Conservation (phyloP, 2,797 vertebrate species). For the Helostoma temminkii region DNA sequence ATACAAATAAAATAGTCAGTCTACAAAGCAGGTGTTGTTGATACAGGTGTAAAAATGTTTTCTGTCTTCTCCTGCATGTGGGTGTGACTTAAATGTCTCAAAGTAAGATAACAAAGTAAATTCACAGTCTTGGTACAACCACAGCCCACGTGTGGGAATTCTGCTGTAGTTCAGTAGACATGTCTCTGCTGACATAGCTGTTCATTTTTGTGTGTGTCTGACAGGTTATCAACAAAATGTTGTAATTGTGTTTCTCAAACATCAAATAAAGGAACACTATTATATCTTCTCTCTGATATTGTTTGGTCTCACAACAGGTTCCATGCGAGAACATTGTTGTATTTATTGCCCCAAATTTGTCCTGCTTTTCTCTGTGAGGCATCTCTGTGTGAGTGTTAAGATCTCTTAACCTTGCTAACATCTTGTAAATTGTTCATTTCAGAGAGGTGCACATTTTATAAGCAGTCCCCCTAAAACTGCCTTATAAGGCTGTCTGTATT, state of each 20-base stretch:
- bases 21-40: neutral
- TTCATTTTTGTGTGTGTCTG: conserved; percentile 18
- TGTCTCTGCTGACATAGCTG: neutral
- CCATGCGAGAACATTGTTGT: no score
- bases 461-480: no score
- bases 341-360: no score
- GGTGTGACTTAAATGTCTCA: conserved; percentile 21
- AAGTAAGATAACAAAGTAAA: conserved; percentile 2
- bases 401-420: no score
- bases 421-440: no score
- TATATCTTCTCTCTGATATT: conserved; percentile 4
- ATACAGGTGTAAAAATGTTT: neutral
- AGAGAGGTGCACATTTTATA: no score
- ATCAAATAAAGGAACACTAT: neutral
- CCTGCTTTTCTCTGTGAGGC: no score
- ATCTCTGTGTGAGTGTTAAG: no score
- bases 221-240: conserved; percentile 3
- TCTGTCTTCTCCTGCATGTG: neutral
- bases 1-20: neutral
- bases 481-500: no score
- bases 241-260: neutral
- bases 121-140: conserved; percentile 9
- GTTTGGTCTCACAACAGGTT: neutral
- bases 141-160: neutral
- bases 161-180: neutral